Evolutionary conservation across 2,113 vertebrate genomes (phyloP).

Genomic region (Chroicocephalus ridibundus): DNA sequence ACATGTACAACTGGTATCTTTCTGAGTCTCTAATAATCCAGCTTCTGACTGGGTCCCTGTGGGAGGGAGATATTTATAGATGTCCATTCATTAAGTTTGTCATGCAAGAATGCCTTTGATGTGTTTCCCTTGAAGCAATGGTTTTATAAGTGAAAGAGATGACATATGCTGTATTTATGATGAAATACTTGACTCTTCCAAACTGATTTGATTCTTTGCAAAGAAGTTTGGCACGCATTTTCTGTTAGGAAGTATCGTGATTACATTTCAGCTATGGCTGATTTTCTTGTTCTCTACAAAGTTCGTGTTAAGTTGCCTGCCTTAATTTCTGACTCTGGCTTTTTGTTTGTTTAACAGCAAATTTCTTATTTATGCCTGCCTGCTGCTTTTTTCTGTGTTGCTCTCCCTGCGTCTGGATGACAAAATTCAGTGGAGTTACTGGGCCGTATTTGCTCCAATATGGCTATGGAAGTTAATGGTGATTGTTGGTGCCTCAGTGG

Average conservation of each 20-base stretch:
- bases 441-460: conserved; percentile 96
- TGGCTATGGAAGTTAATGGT: conserved; percentile 99
- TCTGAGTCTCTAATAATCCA: neutral
- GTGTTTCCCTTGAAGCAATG: neutral
- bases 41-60: neutral
- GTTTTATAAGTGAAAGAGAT: neutral
- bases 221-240: accelerated
- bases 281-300: neutral
- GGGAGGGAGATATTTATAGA: neutral
- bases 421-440: conserved; percentile 97
- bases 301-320: neutral
- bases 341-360: conserved; percentile 78
- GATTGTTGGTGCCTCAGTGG: conserved; percentile 92
- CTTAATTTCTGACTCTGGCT: neutral
- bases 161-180: neutral
- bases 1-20: neutral
- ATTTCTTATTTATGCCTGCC: conserved; percentile 96
- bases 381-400: conserved; percentile 96
- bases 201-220: neutral
- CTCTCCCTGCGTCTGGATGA: conserved; percentile 92
- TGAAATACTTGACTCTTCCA: neutral
- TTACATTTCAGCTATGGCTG: neutral
- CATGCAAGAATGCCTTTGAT: conserved; percentile 10
- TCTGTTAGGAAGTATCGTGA: neutral
- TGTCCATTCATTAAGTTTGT: neutral